Conservation (phyloP, 2,113 vertebrate species). For the Eulemur rufifrons region DNA sequence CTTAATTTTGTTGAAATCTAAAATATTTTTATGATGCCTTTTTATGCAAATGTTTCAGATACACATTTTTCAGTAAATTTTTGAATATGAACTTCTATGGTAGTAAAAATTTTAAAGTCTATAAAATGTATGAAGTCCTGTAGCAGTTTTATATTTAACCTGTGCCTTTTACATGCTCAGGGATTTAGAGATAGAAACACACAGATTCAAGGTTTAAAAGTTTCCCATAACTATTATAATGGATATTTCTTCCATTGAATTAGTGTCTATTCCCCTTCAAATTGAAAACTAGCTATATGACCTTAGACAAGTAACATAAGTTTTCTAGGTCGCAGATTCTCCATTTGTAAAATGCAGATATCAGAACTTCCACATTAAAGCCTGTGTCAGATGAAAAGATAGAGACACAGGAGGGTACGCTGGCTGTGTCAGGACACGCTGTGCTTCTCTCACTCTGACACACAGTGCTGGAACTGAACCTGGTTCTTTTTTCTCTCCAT, state of each 20-base stretch:
- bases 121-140: not conserved
- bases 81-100: not conserved
- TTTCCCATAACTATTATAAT: not conserved
- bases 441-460: not conserved
- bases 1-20: slow-evolving; percentile 33
- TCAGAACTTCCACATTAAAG: not conserved
- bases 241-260: not conserved
- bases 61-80: not conserved
- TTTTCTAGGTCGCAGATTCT: not conserved
- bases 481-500: not conserved
- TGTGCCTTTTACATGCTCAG: not conserved
- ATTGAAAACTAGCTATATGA: not conserved
- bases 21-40: not conserved
- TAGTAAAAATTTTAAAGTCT: not conserved
- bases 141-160: not conserved
- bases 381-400: no score
- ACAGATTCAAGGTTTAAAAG: not conserved
- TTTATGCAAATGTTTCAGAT: slow-evolving; percentile 15
- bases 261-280: not conserved
- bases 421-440: rapidly evolving
- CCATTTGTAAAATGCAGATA: not conserved
- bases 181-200: not conserved
- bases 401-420: rapidly evolving
- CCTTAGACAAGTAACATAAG: not conserved
- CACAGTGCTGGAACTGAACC: not conserved